phyloP scores from a whole-genome alignment of 2,797 vertebrate species.

The Anabas testudineus region DNA sequence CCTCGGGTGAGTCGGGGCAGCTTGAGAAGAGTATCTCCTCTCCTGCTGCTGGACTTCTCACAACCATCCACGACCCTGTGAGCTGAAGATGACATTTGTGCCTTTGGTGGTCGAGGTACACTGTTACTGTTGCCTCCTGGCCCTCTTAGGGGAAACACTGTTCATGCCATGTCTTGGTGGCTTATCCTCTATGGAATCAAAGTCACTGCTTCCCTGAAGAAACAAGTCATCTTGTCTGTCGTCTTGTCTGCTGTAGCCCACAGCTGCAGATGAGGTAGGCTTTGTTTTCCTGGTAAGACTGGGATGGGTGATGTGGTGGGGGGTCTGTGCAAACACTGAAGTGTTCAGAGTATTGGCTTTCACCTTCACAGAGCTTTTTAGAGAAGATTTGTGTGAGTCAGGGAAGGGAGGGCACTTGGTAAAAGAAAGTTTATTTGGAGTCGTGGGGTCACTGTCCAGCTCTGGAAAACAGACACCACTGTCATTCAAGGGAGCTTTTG shows the following conservation, averaged over 20 bases:
- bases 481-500: conserved; percentile 83
- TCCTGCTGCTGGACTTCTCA: conserved; percentile 84
- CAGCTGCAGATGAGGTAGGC: conserved; percentile 82
- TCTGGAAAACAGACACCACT: conserved; percentile 85
- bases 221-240: conserved; percentile 84
- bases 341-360: conserved; percentile 70
- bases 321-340: conserved; percentile 54
- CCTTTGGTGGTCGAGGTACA: conserved; percentile 79
- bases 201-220: conserved; percentile 78
- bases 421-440: conserved; percentile 74
- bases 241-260: conserved; percentile 74
- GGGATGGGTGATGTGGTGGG: conserved; percentile 84
- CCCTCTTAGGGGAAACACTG: conserved; percentile 75
- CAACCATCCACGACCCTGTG: conserved; percentile 90
- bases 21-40: conserved; percentile 81
- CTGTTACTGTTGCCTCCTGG: conserved; percentile 76
- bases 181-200: conserved; percentile 80
- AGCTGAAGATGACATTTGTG: conserved; percentile 73
- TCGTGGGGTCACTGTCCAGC: conserved; percentile 76
- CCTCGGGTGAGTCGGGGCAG: conserved; percentile 89
- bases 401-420: conserved; percentile 72
- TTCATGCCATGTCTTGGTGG: conserved; percentile 68
- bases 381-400: conserved; percentile 78
- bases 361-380: conserved; percentile 72
- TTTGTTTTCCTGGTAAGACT: conserved; percentile 92